Base-by-base conservation (phyloP, 2,113 vertebrate genomes). In the Cryptotis parvus region DNA sequence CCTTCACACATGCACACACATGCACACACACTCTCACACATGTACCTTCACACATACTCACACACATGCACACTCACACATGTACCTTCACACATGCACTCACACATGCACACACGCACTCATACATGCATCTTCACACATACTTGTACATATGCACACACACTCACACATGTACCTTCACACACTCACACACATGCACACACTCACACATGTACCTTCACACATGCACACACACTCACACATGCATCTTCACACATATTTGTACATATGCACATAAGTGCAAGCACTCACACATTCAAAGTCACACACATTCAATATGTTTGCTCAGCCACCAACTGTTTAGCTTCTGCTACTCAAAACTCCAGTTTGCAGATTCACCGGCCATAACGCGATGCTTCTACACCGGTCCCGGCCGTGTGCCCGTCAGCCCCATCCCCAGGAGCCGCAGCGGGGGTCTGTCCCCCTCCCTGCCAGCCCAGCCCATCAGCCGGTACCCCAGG, bases 341-440 rank as follows among this genome's bases (percentile, higher is more conserved):
- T 49, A 10, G 45, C 45, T 6, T 49, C 45, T 49, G 45, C 10
- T 49, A 14, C 45, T 49, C 45, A 49, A 14, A 49, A 10, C 2
- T 49, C 9, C 10, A 2, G 45, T 49, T 14, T 10, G 45, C 45
- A 49, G 45, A 49, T n/a, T 22, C 0, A 2, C 72, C 43, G 33
- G 39, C 22, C 33, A 3, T 0, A 0, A 31, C 0, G 18, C 15
- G 4, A 0, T 18, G 8, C 22, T 31, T 69, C 43, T 12, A 11
- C 29, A 29, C 33, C 2, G 1, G 37, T 14, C 58, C n/a, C 33
- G 2, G 0, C 68, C 4, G 24, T 11, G 3, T 0, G 3, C 29
- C n/a, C 45, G 14, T 9, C 10, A 49, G 45, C 45, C 45, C 9
- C 6, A 2, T 10, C 45, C 45, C 45, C 45, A 7, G 10, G 45